Conservation (phyloP, 2,113 vertebrate genomes). For the Mirounga angustirostris region DNA sequence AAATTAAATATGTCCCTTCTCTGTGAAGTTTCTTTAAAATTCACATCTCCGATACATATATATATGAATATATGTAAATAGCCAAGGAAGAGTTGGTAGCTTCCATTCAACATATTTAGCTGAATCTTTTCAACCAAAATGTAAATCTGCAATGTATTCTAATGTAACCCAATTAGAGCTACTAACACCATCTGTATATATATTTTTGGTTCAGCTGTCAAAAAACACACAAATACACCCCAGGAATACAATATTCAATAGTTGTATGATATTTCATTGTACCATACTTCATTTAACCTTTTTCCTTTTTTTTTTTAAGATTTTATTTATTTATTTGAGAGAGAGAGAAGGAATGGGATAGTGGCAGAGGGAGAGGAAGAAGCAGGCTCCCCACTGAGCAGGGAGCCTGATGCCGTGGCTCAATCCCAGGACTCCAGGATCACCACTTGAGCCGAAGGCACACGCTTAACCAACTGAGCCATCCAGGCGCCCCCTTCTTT, state of each 20-base stretch:
- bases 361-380: no score
- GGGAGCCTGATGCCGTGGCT: no score
- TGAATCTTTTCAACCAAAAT: constrained; percentile 67
- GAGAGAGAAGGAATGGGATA: no score
- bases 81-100: not conserved
- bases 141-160: constrained; percentile 66
- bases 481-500: not conserved
- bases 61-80: not conserved
- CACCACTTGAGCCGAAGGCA: no score
- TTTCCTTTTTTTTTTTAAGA: not conserved
- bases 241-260: constrained; percentile 44
- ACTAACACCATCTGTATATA: constrained; percentile 70
- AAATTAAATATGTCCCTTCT: constrained; percentile 4
- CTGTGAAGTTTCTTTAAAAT: constrained; percentile 49
- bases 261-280: constrained; percentile 4
- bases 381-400: no score
- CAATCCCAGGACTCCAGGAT: no score
- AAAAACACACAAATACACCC: constrained; percentile 59
- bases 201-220: constrained; percentile 65
- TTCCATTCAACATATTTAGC: constrained; percentile 62
- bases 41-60: not conserved
- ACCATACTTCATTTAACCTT: constrained; percentile 31
- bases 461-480: no score
- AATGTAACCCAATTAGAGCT: constrained; percentile 69
- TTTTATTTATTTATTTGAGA: no score